phyloP scores from a whole-genome alignment of 1,140 invertebrate species.

The Bombus impatiens region DNA sequence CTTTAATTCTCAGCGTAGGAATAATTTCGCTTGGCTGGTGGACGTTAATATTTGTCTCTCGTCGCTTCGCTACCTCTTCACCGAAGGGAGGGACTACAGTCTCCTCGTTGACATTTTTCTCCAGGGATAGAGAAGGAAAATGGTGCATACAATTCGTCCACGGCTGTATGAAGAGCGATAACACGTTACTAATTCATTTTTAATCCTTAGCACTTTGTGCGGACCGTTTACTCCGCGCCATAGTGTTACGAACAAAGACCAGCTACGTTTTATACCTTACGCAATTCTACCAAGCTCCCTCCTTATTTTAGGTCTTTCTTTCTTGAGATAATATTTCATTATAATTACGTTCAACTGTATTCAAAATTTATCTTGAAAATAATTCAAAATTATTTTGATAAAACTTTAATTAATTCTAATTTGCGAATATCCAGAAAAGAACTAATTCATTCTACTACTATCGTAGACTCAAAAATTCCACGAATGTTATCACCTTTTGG shows the following conservation, averaged over 20 bases:
- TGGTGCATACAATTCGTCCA: neutral
- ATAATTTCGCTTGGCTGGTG: conserved; percentile 20
- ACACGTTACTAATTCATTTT: conserved; percentile 62
- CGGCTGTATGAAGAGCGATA: conserved; percentile 51
- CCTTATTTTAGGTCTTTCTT: neutral
- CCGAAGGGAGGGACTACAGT: neutral
- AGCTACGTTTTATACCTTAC: conserved; percentile 8
- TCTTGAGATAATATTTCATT: neutral
- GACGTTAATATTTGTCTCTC: conserved; percentile 26
- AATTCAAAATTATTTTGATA: neutral
- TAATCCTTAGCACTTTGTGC: conserved; percentile 49
- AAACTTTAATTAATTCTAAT: neutral
- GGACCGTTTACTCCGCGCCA: conserved; percentile 34
- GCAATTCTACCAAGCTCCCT: conserved; percentile 17
- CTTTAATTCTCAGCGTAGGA: neutral
- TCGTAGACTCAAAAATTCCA: neutral
- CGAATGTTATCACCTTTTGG: conserved; percentile 42
- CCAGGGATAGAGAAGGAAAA: neutral
- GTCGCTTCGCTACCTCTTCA: neutral
- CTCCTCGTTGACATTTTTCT: conserved; percentile 44
- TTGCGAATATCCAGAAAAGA: neutral
- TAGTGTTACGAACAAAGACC: conserved; percentile 16
- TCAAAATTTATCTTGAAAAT: neutral
- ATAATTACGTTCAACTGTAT: neutral
- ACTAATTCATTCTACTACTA: neutral